phyloP scores from a whole-genome alignment of 2,797 vertebrate species.

The Pogoniulus pusillus region DNA sequence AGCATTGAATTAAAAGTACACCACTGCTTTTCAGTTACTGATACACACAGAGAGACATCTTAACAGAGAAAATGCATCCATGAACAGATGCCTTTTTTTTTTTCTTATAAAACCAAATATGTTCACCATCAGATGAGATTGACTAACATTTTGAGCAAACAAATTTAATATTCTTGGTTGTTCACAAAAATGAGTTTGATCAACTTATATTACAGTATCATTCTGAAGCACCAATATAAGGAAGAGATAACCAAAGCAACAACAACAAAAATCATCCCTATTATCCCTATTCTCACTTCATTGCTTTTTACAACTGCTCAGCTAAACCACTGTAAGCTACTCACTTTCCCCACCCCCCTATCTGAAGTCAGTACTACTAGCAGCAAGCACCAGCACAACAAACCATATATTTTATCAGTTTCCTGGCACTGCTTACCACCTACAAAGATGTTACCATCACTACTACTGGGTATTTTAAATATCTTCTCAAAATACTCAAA shows the following conservation, averaged over 20 bases:
- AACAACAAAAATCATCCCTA: background rate
- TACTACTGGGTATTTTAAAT: background rate
- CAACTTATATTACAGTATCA: conserved; percentile 6
- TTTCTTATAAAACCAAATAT: conserved; percentile 2
- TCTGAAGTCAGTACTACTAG: background rate
- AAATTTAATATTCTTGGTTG: conserved; percentile 12
- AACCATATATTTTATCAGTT: background rate
- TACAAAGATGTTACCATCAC: background rate
- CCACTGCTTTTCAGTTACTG: background rate
- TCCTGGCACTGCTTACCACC: background rate
- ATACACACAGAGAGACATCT: background rate
- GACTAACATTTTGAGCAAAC: conserved; percentile 39
- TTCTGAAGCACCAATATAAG: conserved; percentile 15
- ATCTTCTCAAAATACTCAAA: background rate
- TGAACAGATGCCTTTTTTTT: conserved; percentile 8
- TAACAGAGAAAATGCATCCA: background rate
- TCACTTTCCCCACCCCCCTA: background rate
- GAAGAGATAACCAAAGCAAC: conserved; percentile 31
- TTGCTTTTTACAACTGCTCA: conserved; percentile 40
- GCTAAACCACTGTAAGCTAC: background rate
- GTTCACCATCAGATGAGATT: conserved; percentile 18
- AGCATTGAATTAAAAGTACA: conserved; percentile 19
- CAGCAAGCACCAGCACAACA: background rate
- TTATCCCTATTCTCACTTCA: conserved; percentile 19
- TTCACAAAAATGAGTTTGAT: conserved; percentile 36